Evolutionary conservation across 2,797 vertebrate species (phyloP), one percentile per base, ranked within the genome.

Genomic region (Cheirogaleus major): DNA sequence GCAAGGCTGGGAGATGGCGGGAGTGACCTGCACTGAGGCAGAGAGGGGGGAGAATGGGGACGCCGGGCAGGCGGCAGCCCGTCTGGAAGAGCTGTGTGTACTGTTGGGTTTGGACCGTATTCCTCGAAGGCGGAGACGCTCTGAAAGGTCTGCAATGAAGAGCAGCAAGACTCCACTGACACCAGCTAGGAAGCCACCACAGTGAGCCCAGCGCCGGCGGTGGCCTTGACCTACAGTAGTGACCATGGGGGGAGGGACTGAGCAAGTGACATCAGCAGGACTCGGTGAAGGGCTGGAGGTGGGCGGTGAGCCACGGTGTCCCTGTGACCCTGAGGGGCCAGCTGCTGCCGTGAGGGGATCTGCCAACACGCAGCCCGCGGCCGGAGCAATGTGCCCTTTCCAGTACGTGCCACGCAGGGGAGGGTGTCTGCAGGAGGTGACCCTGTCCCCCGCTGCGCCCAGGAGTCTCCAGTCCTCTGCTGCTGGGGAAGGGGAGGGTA

Each of bases 31-130:
- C 63, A n/a, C 7, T 7, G 45, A 0, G 13, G 22, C 92, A 0
- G 48, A 32, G 89, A 7, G 4, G n/a, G n/a, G 22, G 23, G 30
- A 78, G 48, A 23, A 5, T 2, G 20, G 27, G 30, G 79, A 38
- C 6, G 43, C 32, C 1, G 14, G 18, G n/a, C 25, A 7, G 8
- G 30, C 1, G 4, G 38, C 7, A 2, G 12, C 38, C 17, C 0
- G 11, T 13, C 70, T 25, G 3, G 38, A 22, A 2, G 25, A 55
- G 41, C 65, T 5, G 2, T 7, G 10, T n/a, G 10, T 23, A 20
- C n/a, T 3, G 22, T 8, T 9, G 18, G 30, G 43, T 12, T 7
- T 15, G 23, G 78, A 55, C 32, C 25, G 30, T 25, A 7, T 3
- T 23, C 38, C 35, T 22, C 18, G 45, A 27, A 17, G 45, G 70